These are phyloP conservation scores for Limnephilus rhombicus DNA, from an alignment of 2,888 invertebrate genomes.

Conservation along the genomic window DNA sequence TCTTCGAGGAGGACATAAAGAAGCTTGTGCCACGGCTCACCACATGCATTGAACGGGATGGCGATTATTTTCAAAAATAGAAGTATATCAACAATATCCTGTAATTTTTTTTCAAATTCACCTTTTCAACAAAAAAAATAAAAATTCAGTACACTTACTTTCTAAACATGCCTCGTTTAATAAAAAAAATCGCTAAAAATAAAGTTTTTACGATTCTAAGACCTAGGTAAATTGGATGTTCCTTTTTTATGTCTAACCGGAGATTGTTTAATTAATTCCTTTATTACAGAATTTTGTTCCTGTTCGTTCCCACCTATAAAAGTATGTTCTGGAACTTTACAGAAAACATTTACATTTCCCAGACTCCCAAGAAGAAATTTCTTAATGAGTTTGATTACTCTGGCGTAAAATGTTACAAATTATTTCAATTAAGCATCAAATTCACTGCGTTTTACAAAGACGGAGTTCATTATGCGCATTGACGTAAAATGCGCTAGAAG, in stretches of 20 bases:
- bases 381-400: conserved; percentile 27
- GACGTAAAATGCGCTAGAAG: background rate
- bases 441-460: conserved; percentile 20
- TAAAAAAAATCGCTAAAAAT: no score
- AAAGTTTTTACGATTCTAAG: no score
- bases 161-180: no score
- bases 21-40: no score
- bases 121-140: no score
- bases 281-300: background rate
- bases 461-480: background rate
- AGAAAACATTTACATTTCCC: background rate
- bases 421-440: conserved; percentile 21
- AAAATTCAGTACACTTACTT: no score
- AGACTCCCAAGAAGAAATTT: background rate
- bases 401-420: conserved; percentile 13
- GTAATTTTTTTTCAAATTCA: no score
- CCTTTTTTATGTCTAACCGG: background rate
- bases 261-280: background rate
- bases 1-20: no score
- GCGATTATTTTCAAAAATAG: no score
- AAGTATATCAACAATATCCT: no score
- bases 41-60: no score
- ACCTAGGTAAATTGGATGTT: background rate
- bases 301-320: background rate
- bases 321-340: background rate